Evolutionary conservation across 1,140 invertebrate genomes (phyloP), one percentile per base, ranked within the genome.

Genomic region (Odontomachus brunneus): DNA sequence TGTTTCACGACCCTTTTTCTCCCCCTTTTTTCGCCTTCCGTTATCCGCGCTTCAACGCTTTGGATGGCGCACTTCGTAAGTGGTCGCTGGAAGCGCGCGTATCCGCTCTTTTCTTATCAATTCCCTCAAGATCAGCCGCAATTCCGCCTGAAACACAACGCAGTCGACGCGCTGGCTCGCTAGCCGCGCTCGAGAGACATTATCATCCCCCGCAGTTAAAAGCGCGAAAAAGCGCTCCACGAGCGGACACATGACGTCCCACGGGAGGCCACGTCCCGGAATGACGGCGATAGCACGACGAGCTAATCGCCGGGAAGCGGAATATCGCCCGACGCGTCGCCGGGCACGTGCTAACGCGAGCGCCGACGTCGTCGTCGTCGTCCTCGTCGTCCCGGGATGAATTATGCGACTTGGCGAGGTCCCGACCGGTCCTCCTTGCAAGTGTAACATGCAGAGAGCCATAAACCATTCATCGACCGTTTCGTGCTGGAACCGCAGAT

Each of bases 381-480:
- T 78, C 38, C 12, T 53, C 51, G 53, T 19, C 53, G 53, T 19
- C 7, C 14, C 24, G 65, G 75, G 75, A 75, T 82, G 80, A 75
- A 82, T 82, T 82, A 82, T 82, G 80, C 69, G 80, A 69, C 75
- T 69, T 69, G 74, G 63, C 29, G 63, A 14, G 19, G 12, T 38
- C 24, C 62, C n/a, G 74, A 22, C 59, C 44, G 74, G 53, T 49
- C 29, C 29, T 80, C 75, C 65, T 80, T 71, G 65, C 69, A 49
- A 62, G 80, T 82, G 49, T 44, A 73, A 82, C 80, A 63, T 82
- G 80, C 80, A 51, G 57, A 51, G 57, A 38, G 48, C 80, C 69
- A 82, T 82, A 82, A 82, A 82, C 55, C 44, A 82, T 82, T 82
- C 69, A 82, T 82, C 69, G 78, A 26, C 9, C 57, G 26, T 49